Percentiles rank a stretch among this genome's conserved stretches.
Conservation (phyloP, 2,888 invertebrate species). For the Coelinius sp. region DNA sequence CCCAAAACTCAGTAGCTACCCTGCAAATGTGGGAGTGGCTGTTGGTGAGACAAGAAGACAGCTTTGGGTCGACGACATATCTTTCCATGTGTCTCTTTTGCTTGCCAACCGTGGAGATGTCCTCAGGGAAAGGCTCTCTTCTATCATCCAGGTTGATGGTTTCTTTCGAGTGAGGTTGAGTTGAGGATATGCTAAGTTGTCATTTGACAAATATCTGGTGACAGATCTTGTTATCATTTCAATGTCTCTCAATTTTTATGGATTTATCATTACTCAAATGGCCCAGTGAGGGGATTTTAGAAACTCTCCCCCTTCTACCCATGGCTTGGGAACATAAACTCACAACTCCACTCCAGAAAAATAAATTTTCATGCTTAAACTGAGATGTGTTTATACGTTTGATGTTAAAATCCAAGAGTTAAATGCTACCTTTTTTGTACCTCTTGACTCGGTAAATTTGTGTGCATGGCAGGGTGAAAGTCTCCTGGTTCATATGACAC, state of each 20-base stretch:
- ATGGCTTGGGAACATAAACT: background rate
- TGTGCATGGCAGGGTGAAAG: slow-evolving; percentile 54
- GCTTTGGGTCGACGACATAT: slow-evolving; percentile 57
- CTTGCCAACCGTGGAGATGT: slow-evolving; percentile 43
- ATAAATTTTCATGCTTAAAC: background rate
- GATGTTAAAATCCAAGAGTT: background rate
- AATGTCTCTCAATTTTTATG: too few relatives aligned
- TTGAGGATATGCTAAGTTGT: background rate
- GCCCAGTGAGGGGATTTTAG: background rate
- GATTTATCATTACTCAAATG: slow-evolving; percentile 16
- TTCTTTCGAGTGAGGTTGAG: too few relatives aligned
- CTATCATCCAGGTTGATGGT: background rate
- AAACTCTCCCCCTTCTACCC: background rate
- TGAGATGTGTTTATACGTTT: slow-evolving; percentile 13
- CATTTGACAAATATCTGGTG: slow-evolving; percentile 4
- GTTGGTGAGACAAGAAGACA: slow-evolving; percentile 58
- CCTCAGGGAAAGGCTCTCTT: slow-evolving; percentile 23
- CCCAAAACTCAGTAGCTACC: slow-evolving; percentile 58
- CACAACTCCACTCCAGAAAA: background rate
- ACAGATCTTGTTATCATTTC: background rate
- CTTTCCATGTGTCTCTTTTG: slow-evolving; percentile 52
- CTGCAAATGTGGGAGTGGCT: slow-evolving; percentile 61
- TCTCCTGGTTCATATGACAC: slow-evolving; percentile 54
- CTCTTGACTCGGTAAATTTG: background rate
- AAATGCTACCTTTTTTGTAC: slow-evolving; percentile 5